Conservation (phyloP, 2,797 vertebrate species). For the Artibeus jamaicensis region DNA sequence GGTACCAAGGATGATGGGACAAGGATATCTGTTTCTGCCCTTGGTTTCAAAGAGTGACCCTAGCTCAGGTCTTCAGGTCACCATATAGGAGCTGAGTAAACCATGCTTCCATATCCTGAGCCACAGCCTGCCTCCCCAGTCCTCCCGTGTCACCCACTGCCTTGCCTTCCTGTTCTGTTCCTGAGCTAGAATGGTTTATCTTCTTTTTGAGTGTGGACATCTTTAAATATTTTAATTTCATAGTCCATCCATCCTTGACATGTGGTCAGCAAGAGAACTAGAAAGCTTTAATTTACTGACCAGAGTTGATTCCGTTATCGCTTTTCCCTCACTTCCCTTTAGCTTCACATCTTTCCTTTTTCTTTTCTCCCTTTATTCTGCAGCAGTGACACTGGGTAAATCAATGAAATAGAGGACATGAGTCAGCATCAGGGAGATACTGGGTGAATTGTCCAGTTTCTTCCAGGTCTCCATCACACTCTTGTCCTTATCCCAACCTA, state of each 20-base stretch:
- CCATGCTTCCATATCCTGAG: not conserved
- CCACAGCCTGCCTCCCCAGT: not conserved
- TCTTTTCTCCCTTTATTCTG: not conserved
- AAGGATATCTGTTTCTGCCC: not conserved
- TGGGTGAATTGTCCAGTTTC: not conserved
- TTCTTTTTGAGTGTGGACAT: not conserved
- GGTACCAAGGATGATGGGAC: not conserved
- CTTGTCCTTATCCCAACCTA: not conserved
- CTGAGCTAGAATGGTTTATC: not conserved
- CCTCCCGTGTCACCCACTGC: not conserved
- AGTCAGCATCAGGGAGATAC: not conserved
- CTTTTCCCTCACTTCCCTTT: not conserved
- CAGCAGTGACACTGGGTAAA: not conserved
- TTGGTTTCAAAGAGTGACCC: not conserved
- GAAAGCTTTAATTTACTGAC: not conserved
- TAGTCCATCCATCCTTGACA: not conserved
- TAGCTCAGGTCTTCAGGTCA: not conserved
- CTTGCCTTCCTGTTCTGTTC: not conserved
- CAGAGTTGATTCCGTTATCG: not conserved
- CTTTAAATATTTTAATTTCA: not conserved
- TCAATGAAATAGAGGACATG: not conserved
- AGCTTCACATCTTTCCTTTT: not conserved
- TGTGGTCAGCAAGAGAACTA: not conserved
- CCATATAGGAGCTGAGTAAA: not conserved
- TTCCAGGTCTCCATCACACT: not conserved